A percentile compares a stretch with the other conserved stretches of the same genome.
phyloP scores from a whole-genome alignment of 2,888 invertebrate genomes.

The Hypsopygia costalis region DNA sequence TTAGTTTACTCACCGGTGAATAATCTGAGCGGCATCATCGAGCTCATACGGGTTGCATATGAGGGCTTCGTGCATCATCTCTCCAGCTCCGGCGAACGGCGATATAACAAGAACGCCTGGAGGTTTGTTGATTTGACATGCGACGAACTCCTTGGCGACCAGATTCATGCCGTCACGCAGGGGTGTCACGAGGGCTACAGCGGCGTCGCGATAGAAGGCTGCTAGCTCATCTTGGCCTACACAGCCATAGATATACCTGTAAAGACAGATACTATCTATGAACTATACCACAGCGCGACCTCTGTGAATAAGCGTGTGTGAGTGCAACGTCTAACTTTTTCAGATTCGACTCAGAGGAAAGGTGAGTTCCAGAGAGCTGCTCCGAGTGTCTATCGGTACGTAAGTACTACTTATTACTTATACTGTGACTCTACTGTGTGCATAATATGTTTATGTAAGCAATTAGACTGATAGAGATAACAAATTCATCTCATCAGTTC shows the following conservation, averaged over 20 bases:
- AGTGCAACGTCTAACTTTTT: too few relatives aligned
- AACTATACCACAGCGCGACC: too few relatives aligned
- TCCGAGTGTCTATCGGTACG: too few relatives aligned
- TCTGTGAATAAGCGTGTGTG: too few relatives aligned
- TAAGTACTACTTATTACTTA: too few relatives aligned
- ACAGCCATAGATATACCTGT: conserved; percentile 91
- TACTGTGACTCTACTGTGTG: too few relatives aligned
- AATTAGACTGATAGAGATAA: too few relatives aligned
- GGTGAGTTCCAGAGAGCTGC: too few relatives aligned
- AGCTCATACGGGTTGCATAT: conserved; percentile 95
- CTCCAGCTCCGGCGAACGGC: conserved; percentile 95
- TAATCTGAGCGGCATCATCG: conserved; percentile 92
- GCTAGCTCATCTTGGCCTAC: conserved; percentile 93
- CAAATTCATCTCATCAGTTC: too few relatives aligned
- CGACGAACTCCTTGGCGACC: conserved; percentile 95
- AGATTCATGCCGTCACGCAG: conserved; percentile 95
- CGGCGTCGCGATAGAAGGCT: conserved; percentile 91
- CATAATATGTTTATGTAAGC: too few relatives aligned
- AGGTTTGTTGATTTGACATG: conserved; percentile 92
- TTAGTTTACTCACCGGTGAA: conserved; percentile 82
- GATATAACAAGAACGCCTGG: conserved; percentile 94
- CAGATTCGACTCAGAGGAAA: too few relatives aligned
- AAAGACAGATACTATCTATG: too few relatives aligned
- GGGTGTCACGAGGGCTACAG: conserved; percentile 93
- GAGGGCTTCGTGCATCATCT: conserved; percentile 96